Evolutionary conservation across 2,113 vertebrate genomes (phyloP), one percentile per base, ranked within the genome.

Genomic region (Oreochromis aureus): DNA sequence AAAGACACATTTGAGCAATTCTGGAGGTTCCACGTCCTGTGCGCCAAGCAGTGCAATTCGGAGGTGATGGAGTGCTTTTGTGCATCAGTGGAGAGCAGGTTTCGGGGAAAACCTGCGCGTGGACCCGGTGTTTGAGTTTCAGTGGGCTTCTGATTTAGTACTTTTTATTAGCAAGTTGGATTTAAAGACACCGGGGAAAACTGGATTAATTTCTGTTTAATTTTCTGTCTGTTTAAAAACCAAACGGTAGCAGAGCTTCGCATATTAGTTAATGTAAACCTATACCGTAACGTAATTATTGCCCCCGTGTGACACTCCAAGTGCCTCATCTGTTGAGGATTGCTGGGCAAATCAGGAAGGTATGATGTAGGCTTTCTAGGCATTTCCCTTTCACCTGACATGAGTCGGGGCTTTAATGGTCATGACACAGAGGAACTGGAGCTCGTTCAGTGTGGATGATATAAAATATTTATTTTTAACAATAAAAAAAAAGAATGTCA

Each of bases 401-500:
- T 82, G 19, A 89, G 63, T 6, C 32, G 9, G 34, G 2, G 46
- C 58, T 87, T 86, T 86, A 76, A 55, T 84, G 76, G 44, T 59
- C 61, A 85, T 71, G 55, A 83, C 73, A 82, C 59, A 59, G 80
- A 87, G 73, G 61, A 78, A 79, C 39, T 61, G 71, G 9, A 79
- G 84, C 82, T 87, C 80, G 83, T 86, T 54, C 83, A 54, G 61
- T 63, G 80, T 82, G 41, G 30, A 81, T 63, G 81, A 5, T 41
- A 80, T 91, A 39, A 91, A 92, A 90, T 76, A 86, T 91, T 71
- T 71, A 91, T 92, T 89, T 22, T 84, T 80, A 56, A 79, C 27
- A 39, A 54, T 61, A 32, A 16, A 22, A 78, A 54, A 54, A 22
- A 24, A 69, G 2, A 84, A 87, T 46, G n/a, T 3, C 76, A 56